Percentiles rank a stretch among this genome's conserved stretches.
Conservation (phyloP, 2,888 invertebrate genomes). For the Chrysolina oricalcia region DNA sequence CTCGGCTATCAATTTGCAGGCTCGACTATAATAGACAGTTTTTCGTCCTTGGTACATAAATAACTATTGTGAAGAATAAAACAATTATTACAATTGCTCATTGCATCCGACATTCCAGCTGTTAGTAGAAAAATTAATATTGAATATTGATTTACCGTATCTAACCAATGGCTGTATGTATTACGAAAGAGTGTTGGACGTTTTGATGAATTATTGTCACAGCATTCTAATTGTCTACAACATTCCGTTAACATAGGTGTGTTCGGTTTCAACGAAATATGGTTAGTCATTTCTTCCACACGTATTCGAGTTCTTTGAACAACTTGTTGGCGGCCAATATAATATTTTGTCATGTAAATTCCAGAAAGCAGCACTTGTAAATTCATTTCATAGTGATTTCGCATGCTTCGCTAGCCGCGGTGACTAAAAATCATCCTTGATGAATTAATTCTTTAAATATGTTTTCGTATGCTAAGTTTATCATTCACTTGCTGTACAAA, state of each 20-base stretch:
- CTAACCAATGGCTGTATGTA: background rate
- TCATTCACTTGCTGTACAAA: background rate
- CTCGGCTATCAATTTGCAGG: too few species aligned
- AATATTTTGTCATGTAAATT: constrained; percentile 2
- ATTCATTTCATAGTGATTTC: constrained; percentile 22
- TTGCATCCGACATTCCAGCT: background rate
- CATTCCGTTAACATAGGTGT: constrained; percentile 34
- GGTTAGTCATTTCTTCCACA: background rate
- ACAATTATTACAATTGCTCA: too few species aligned
- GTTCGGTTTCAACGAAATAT: constrained; percentile 22
- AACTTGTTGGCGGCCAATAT: background rate
- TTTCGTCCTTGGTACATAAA: too few species aligned
- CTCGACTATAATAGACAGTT: too few species aligned
- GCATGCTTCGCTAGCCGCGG: constrained; percentile 24
- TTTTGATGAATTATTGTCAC: constrained; percentile 18
- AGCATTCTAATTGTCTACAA: constrained; percentile 28
- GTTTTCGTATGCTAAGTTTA: background rate
- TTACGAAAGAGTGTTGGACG: constrained; percentile 13
- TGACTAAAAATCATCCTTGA: constrained; percentile 32
- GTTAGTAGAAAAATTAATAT: background rate
- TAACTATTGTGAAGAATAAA: too few species aligned
- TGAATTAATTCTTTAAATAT: constrained; percentile 1
- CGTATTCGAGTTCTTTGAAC: background rate
- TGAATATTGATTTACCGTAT: background rate
- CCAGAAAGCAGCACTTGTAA: constrained; percentile 14